phyloP scores from a whole-genome alignment of 2,113 vertebrate species.

The Camelus bactrianus region DNA sequence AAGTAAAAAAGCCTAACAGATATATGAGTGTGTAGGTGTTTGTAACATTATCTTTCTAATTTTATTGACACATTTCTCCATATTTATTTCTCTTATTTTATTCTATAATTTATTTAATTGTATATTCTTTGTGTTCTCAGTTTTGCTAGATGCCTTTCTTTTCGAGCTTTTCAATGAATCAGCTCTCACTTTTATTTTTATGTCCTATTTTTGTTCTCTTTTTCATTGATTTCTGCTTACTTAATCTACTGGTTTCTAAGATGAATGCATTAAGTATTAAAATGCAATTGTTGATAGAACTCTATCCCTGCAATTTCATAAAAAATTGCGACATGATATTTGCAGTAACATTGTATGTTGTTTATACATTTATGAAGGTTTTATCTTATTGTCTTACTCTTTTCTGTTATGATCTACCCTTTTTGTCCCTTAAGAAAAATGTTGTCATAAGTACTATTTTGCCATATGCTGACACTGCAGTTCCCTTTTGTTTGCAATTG shows the following conservation, averaged over 20 bases:
- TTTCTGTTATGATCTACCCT: background rate
- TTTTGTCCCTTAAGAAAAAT: background rate
- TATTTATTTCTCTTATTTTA: background rate
- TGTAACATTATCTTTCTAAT: background rate
- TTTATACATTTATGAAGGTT: background rate
- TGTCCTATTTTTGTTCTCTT: background rate
- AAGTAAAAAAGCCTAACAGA: background rate
- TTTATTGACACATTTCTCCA: background rate
- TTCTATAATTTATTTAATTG: background rate
- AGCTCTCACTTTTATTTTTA: background rate
- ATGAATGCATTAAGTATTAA: background rate
- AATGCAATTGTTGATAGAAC: background rate
- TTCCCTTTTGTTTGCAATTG: background rate
- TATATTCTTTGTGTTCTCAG: background rate
- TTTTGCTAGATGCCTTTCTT: background rate
- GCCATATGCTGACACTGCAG: background rate
- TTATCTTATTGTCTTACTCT: background rate
- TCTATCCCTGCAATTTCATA: background rate
- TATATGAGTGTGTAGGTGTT: background rate
- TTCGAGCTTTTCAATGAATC: background rate
- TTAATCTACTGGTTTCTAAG: background rate
- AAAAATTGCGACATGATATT: background rate
- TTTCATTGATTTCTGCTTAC: background rate
- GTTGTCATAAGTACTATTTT: background rate
- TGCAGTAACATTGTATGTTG: background rate